Evolutionary conservation across 2,888 invertebrate species (phyloP).

Genomic region (Leptinotarsa juncta): DNA sequence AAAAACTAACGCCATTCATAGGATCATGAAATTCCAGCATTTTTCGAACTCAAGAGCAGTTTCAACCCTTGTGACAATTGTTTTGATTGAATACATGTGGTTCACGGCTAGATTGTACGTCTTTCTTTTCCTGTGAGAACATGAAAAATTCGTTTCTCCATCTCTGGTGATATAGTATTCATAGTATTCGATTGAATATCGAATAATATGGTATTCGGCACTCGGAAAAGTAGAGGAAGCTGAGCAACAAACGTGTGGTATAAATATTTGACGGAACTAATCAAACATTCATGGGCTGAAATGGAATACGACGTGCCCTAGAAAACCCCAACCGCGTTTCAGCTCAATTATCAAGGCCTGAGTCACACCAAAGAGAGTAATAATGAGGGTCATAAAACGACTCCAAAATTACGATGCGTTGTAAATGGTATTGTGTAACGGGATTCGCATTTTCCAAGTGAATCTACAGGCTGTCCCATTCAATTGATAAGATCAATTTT

Average conservation of each 20-base stretch:
- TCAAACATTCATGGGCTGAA: conserved; percentile 27
- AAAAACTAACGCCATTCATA: no score
- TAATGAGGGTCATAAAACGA: conserved; percentile 8
- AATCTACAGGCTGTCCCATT: background rate
- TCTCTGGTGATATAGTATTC: conserved; percentile 24
- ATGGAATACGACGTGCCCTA: conserved; percentile 29
- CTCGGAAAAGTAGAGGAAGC: background rate
- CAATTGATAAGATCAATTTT: background rate
- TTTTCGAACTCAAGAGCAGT: no score
- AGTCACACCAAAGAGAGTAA: conserved; percentile 13
- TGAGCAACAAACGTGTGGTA: conserved; percentile 25
- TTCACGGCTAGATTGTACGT: background rate
- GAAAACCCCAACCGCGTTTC: conserved; percentile 23
- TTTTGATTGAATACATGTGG: background rate
- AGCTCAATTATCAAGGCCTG: conserved; percentile 19
- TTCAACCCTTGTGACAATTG: no score
- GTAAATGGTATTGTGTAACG: conserved; percentile 3
- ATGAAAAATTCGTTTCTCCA: conserved; percentile 27
- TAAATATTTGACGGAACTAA: conserved; percentile 28
- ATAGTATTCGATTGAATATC: conserved; percentile 29
- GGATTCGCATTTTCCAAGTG: background rate
- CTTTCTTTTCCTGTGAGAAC: background rate
- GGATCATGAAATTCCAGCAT: no score
- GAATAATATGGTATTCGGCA: conserved; percentile 10
- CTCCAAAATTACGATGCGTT: conserved; percentile 5